Conservation (phyloP, 30 jellyfish, hydroid and myxozoan species). For the Nemopilema nomurai region DNA sequence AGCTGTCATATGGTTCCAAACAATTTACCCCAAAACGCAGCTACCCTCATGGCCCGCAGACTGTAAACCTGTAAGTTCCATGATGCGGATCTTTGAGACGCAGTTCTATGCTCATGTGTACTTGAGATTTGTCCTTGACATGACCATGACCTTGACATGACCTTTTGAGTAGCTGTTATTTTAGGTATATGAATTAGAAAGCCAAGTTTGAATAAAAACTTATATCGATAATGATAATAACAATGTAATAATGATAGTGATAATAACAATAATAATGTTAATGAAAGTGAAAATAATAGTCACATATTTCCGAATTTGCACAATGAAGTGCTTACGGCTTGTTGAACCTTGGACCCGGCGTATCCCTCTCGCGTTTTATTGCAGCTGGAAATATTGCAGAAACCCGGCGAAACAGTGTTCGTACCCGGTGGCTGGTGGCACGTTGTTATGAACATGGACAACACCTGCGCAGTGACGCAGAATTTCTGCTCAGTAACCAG, state of each 20-base stretch:
- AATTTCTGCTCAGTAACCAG: constrained; percentile 91
- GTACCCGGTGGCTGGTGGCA: constrained; percentile 99
- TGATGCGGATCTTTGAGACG: not conserved
- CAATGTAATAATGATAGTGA: too few relatives aligned
- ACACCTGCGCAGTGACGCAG: constrained; percentile 95
- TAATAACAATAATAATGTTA: too few relatives aligned
- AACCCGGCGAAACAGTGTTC: constrained; percentile 97
- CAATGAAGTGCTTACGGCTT: too few relatives aligned
- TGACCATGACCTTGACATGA: too few relatives aligned
- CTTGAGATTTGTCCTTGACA: too few relatives aligned
- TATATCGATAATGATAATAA: too few relatives aligned
- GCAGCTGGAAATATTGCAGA: constrained; percentile 87
- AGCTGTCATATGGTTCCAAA: constrained; percentile 91
- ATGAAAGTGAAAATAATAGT: too few relatives aligned
- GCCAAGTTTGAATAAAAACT: too few relatives aligned
- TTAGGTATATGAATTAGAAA: too few relatives aligned
- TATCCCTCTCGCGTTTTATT: not conserved
- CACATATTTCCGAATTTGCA: too few relatives aligned
- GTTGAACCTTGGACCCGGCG: not conserved
- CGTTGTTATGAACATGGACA: constrained; percentile 92
- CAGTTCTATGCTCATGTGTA: too few relatives aligned
- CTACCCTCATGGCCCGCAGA: constrained; percentile 94
- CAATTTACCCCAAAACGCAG: constrained; percentile 81
- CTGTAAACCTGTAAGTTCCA: constrained; percentile 82
- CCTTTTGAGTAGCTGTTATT: too few relatives aligned